phyloP scores from a whole-genome alignment of 2,113 vertebrate genomes.

The Rhinopomastus cyanomelas region DNA sequence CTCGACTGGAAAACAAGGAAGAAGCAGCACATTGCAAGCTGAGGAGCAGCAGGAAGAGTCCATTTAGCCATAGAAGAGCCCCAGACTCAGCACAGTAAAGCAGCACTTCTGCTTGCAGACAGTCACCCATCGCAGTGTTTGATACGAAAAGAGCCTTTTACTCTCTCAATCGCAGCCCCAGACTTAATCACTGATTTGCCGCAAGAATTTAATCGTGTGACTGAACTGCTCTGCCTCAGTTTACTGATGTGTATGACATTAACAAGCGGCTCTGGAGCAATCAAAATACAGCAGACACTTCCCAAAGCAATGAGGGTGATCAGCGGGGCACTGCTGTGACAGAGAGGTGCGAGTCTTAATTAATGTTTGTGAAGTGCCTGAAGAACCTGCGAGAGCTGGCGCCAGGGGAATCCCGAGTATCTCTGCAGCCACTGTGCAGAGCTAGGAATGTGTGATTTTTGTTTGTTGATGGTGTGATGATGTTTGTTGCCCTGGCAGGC shows the following conservation, averaged over 20 bases:
- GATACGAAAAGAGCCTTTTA: background rate
- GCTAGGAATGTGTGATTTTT: conserved; percentile 44
- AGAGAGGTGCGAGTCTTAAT: background rate
- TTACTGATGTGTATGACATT: background rate
- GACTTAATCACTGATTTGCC: background rate
- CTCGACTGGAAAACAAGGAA: background rate
- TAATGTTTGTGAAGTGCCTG: conserved; percentile 31
- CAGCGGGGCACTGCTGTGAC: background rate
- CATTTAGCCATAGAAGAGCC: background rate
- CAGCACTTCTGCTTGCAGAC: background rate
- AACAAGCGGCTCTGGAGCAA: background rate
- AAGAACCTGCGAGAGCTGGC: background rate
- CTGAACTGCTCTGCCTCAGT: background rate
- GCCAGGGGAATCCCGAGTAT: background rate
- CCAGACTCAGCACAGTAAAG: background rate
- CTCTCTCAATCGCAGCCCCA: background rate
- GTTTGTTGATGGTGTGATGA: no score
- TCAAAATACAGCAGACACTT: background rate
- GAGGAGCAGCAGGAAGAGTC: background rate
- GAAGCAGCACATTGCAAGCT: background rate
- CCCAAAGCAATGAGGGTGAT: background rate
- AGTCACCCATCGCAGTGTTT: background rate
- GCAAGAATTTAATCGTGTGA: background rate
- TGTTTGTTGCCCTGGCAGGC: conserved; percentile 39
- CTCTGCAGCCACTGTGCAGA: conserved; percentile 40